Base-by-base conservation (phyloP, 1,140 invertebrate genomes). In the Bilobella aurantiaca region DNA sequence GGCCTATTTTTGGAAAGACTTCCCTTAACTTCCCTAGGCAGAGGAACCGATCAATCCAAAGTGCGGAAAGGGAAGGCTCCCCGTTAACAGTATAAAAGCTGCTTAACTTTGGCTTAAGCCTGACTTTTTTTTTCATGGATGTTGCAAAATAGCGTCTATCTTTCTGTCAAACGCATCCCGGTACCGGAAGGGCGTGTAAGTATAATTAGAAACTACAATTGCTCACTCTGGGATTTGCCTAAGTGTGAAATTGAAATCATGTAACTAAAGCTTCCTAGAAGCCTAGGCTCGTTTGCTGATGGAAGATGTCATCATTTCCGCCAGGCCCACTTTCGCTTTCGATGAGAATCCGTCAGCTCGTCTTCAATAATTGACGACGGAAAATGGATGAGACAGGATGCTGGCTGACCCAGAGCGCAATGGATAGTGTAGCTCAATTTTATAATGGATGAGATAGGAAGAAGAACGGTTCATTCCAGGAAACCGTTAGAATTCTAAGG, bases 291-390 rank as follows among this genome's bases (percentile, higher is more conserved):
- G 8, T n/a, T 42, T n/a, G n/a, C 8, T n/a, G n/a, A n/a, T n/a
- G 8, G 12, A 53, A 23, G 49, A 53, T 53, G 49, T 53, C 49
- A 53, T 53, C 49, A 53, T 53, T 53, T 53, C 49, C 49, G 49
- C 49, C 23, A 16, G 12, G 23, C 49, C 49, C 21, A 53, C 49
- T 53, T 53, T 53, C 49, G 3, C 49, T 53, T 53, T 53, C 49
- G 23, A 23, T 53, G 5, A 16, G 12, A 8, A 18, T 53, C n/a
- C n/a, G n/a, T n/a, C n/a, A n/a, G n/a, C n/a, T n/a, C n/a, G n/a
- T n/a, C n/a, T n/a, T n/a, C n/a, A n/a, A n/a, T n/a, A n/a, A n/a
- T 53, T 53, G 12, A 16, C 21, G 14, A 14, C 3, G 23, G 21
- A 5, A 53, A 53, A 23, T 18, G 23, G 49, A 16, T 16, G 49